Percentiles rank a stretch among this genome's conserved stretches.
Evolutionary conservation across 2,797 vertebrate genomes (phyloP).

Genomic region (Platalea minor): DNA sequence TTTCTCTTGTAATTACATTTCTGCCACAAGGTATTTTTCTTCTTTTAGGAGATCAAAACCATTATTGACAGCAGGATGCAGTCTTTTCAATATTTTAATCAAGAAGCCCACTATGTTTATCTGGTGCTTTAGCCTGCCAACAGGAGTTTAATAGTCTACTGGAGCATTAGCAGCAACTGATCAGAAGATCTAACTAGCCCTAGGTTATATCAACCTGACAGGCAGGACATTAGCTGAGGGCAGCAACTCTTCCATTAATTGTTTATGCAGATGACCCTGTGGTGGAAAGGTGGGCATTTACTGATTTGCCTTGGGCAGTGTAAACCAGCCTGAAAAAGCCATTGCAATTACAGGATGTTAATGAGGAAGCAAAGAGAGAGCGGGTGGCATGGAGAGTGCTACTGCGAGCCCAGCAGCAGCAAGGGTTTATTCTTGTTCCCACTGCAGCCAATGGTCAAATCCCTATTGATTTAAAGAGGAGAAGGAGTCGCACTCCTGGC

Average conservation of each 20-base stretch:
- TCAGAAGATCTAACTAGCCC: constrained; percentile 24
- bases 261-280: constrained; percentile 31
- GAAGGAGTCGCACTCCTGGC: background rate
- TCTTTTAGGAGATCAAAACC: constrained; percentile 59
- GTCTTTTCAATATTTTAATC: constrained; percentile 65
- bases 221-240: constrained; percentile 22
- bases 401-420: background rate
- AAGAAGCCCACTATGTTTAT: constrained; percentile 31
- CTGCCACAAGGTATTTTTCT: constrained; percentile 58
- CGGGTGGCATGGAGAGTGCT: background rate
- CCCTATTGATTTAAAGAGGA: background rate
- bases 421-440: background rate
- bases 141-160: constrained; percentile 39
- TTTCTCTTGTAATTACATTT: constrained; percentile 65
- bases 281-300: constrained; percentile 27
- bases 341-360: constrained; percentile 28
- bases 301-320: constrained; percentile 24
- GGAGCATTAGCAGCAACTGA: constrained; percentile 22
- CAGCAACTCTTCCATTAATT: constrained; percentile 44
- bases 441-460: background rate
- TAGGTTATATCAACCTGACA: constrained; percentile 25
- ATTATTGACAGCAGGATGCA: constrained; percentile 60
- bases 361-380: constrained; percentile 8
- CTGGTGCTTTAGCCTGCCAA: constrained; percentile 26
- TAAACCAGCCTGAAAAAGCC: constrained; percentile 6